A percentile compares a stretch with the other conserved stretches of the same genome.
Conservation (phyloP, 2,888 invertebrate species). For the Rhamphomyia laevipes region DNA sequence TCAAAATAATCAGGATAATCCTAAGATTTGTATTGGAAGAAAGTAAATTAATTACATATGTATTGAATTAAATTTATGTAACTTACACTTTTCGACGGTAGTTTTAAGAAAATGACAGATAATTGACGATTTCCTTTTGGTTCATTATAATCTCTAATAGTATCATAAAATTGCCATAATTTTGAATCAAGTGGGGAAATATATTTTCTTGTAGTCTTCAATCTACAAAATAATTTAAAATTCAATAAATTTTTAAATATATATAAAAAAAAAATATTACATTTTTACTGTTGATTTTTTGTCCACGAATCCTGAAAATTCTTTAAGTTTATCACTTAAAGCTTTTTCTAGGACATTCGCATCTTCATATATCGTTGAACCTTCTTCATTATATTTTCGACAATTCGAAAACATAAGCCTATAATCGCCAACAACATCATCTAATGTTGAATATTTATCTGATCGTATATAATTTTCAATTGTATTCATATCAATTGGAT, state of each 20-base stretch:
- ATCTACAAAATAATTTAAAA: conserved; percentile 3
- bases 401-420: conserved; percentile 96
- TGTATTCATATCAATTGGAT: conserved; percentile 89
- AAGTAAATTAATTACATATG: neutral
- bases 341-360: conserved; percentile 79
- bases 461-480: conserved; percentile 85
- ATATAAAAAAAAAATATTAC: conserved; percentile 22
- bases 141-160: conserved; percentile 80
- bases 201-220: conserved; percentile 32
- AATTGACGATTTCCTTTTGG: conserved; percentile 74
- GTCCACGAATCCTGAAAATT: conserved; percentile 50
- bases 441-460: conserved; percentile 68
- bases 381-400: conserved; percentile 92
- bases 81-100: conserved; percentile 72
- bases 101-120: conserved; percentile 87
- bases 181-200: conserved; percentile 58
- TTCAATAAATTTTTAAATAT: conserved; percentile 3
- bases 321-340: conserved; percentile 69
- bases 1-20: conserved; percentile 98
- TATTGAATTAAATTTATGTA: no score
- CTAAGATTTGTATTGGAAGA: conserved; percentile 27
- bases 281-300: conserved; percentile 20
- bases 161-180: conserved; percentile 74
- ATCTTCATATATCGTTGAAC: conserved; percentile 90
- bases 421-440: conserved; percentile 77